Evolutionary conservation across 1,140 invertebrate genomes (phyloP), one percentile per base, ranked within the genome.

Genomic region (Contarinia nasturtii): DNA sequence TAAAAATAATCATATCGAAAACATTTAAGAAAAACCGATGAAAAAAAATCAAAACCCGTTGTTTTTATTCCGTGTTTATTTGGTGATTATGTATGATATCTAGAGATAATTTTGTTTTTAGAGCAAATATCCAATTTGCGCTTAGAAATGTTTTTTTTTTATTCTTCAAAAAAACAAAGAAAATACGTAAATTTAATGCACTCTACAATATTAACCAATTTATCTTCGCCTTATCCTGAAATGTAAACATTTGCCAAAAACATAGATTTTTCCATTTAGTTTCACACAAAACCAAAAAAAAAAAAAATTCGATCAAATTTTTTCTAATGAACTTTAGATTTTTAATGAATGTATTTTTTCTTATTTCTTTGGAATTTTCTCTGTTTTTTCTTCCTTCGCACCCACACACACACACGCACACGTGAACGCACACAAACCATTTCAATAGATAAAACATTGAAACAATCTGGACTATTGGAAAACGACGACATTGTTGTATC

Each of bases 401-500:
- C 14, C 7, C 33, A 34, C 7, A 34, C 14, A 8, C 33, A 34
- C 33, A 7, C 14, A 8, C 33, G n/a, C n/a, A n/a, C n/a, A n/a
- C n/a, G n/a, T n/a, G n/a, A n/a, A n/a, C n/a, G n/a, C n/a, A n/a
- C n/a, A n/a, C n/a, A n/a, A n/a, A n/a, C n/a, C n/a, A n/a, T n/a
- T n/a, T n/a, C 4, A 27, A 27, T 10, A 27, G 27, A 27, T 27
- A 27, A 27, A 27, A 5, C 27, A 27, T 27, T 43, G 15, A 19
- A 43, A 12, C n/a, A 22, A 27, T 27, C 43, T 44, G 36, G 61
- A 33, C 47, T 64, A 22, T 48, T 64, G 47, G 61, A 64, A 44
- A 63, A 59, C 51, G 63, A 64, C 41, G 61, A 64, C 17, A 63
- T 64, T 47, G 58, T 63, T 21, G 63, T 64, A 15, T 63, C 61